These are phyloP conservation scores for Carassius carassius DNA, from an alignment of 2,113 vertebrate species.

Conservation along the genomic window DNA sequence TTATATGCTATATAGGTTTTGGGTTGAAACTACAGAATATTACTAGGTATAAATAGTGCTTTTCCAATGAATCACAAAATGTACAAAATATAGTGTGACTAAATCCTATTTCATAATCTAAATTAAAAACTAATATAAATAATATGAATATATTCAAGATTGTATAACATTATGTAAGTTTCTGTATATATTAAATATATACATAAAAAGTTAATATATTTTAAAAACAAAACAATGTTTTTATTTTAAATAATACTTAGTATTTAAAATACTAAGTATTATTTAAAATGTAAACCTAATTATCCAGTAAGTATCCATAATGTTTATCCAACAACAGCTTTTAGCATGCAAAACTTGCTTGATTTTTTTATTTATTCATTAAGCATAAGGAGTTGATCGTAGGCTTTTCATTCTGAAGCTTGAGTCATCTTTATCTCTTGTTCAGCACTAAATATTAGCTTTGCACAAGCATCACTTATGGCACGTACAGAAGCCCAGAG, in stretches of 20 bases:
- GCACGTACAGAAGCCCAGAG: constrained; percentile 61
- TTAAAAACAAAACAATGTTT: neutral
- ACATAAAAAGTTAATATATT: neutral
- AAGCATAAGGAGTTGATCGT: too few relatives aligned
- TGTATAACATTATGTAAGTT: neutral
- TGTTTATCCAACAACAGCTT: neutral
- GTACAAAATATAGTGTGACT: too few relatives aligned
- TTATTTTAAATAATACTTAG: neutral
- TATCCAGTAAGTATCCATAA: neutral
- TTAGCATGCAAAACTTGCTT: neutral
- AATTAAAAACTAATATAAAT: too few relatives aligned
- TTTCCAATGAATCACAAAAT: too few relatives aligned
- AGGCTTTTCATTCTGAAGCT: neutral
- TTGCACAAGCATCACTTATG: constrained; percentile 44
- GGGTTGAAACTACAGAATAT: too few relatives aligned
- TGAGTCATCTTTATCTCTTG: neutral
- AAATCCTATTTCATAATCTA: too few relatives aligned
- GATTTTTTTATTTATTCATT: neutral
- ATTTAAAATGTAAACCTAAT: neutral
- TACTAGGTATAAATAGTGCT: too few relatives aligned
- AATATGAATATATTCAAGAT: neutral
- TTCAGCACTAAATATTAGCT: neutral
- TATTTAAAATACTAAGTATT: neutral
- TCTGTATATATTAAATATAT: neutral
- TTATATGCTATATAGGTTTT: neutral